phyloP scores from a whole-genome alignment of 2,797 vertebrate species.

The Malacoraja senta region DNA sequence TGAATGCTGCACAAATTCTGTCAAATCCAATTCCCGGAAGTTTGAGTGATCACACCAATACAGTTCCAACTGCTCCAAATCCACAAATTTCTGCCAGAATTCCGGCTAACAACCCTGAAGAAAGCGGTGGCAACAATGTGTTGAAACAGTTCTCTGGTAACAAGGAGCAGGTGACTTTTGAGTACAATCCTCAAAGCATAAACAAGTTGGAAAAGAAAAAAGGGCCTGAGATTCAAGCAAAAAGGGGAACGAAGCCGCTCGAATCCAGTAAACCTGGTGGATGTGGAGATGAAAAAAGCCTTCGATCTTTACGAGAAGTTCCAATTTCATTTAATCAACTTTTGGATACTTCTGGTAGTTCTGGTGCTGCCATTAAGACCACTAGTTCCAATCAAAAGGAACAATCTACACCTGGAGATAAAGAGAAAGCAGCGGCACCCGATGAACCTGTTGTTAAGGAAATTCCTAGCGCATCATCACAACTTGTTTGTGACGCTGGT shows the following conservation, averaged over 20 bases:
- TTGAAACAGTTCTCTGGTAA: slow-evolving; percentile 54
- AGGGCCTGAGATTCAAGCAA: slow-evolving; percentile 54
- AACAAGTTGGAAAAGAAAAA: slow-evolving; percentile 65
- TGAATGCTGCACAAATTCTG: slow-evolving; percentile 65
- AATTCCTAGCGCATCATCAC: slow-evolving; percentile 52
- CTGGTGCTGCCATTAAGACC: slow-evolving; percentile 67
- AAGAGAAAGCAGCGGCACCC: slow-evolving; percentile 50
- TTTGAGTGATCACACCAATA: slow-evolving; percentile 59
- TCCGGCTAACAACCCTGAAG: slow-evolving; percentile 57
- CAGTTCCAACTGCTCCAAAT: slow-evolving; percentile 63
- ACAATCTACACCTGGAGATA: slow-evolving; percentile 53
- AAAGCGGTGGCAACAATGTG: slow-evolving; percentile 68
- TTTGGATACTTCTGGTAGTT: slow-evolving; percentile 75
- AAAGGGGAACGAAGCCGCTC: slow-evolving; percentile 41
- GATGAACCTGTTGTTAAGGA: slow-evolving; percentile 56
- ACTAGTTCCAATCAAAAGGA: slow-evolving; percentile 56
- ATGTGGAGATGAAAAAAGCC: slow-evolving; percentile 64
- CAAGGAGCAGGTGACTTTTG: slow-evolving; percentile 68
- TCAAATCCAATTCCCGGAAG: slow-evolving; percentile 59
- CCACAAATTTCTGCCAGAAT: slow-evolving; percentile 54
- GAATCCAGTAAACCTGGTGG: slow-evolving; percentile 49
- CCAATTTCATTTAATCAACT: slow-evolving; percentile 90
- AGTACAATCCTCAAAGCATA: slow-evolving; percentile 50
- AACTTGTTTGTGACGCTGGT: slow-evolving; percentile 50
- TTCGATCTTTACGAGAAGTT: slow-evolving; percentile 72